A percentile compares a stretch with the other conserved stretches of the same genome.
phyloP scores from a whole-genome alignment of 1,140 invertebrate species.

The Camponotus vicinus region DNA sequence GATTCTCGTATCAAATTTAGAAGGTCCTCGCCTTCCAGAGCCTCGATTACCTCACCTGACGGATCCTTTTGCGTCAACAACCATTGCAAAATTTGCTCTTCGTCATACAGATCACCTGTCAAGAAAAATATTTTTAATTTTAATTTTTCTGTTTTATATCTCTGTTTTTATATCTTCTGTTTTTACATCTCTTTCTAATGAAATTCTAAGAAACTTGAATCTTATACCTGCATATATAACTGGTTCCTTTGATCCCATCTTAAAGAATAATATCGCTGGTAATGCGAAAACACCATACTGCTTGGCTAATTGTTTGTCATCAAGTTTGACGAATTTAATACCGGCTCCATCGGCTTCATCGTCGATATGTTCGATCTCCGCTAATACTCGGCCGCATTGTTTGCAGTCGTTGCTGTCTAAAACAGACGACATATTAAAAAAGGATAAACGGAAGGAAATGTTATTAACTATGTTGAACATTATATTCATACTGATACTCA shows the following conservation, averaged over 20 bases:
- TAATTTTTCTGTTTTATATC: neutral
- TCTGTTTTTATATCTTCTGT: neutral
- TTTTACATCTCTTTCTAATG: neutral
- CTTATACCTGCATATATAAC: constrained; percentile 95
- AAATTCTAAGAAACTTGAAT: neutral
- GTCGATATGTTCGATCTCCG: constrained; percentile 97
- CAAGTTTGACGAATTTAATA: constrained; percentile 97
- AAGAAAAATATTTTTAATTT: constrained; percentile 42
- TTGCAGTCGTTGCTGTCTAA: constrained; percentile 97
- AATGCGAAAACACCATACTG: constrained; percentile 95
- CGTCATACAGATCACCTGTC: constrained; percentile 95
- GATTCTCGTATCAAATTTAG: constrained; percentile 93
- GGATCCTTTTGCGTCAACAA: constrained; percentile 96
- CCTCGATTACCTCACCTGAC: constrained; percentile 95
- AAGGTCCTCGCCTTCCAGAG: constrained; percentile 94
- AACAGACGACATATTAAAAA: constrained; percentile 82
- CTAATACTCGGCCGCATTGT: constrained; percentile 95
- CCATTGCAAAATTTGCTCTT: constrained; percentile 96
- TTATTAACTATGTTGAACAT: neutral
- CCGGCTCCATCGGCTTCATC: constrained; percentile 97
- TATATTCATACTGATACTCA: constrained; percentile 87
- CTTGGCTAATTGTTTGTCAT: constrained; percentile 95
- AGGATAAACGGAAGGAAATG: neutral
- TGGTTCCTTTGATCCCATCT: constrained; percentile 94
- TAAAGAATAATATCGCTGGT: constrained; percentile 96